phyloP scores from a whole-genome alignment of 1,140 invertebrate species.

The Bombus terrestris region DNA sequence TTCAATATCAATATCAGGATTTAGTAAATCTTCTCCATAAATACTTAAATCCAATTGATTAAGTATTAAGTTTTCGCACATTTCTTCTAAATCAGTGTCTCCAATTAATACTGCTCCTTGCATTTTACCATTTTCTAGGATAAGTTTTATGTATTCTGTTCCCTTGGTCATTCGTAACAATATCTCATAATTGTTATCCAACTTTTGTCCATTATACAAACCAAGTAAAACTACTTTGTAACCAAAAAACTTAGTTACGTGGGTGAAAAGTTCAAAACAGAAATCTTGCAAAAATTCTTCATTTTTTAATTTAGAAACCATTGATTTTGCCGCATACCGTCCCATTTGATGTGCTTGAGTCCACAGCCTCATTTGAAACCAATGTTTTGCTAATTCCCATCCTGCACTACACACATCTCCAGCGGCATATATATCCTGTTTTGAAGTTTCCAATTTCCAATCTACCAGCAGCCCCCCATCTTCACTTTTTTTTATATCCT shows the following conservation, averaged over 20 bases:
- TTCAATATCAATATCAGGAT: conserved; percentile 98
- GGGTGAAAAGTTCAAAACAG: conserved; percentile 98
- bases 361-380: conserved; percentile 99
- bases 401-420: conserved; percentile 94
- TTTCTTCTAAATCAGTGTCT: conserved; percentile 98
- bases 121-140: conserved; percentile 92
- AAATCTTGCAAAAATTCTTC: conserved; percentile 92
- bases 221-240: conserved; percentile 97
- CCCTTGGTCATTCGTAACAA: conserved; percentile 92
- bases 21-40: conserved; percentile 95
- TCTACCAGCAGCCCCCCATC: conserved; percentile 93
- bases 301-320: conserved; percentile 86
- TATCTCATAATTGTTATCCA: conserved; percentile 93
- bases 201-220: conserved; percentile 96
- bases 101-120: conserved; percentile 98
- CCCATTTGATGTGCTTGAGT: conserved; percentile 99
- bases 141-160: conserved; percentile 95
- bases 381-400: conserved; percentile 92
- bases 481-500: conserved; percentile 84
- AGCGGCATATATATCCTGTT: conserved; percentile 93
- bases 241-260: conserved; percentile 97
- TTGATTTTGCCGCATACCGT: conserved; percentile 94
- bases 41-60: conserved; percentile 95
- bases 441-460: conserved; percentile 92
- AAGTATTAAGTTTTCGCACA: conserved; percentile 98